These are phyloP conservation scores for Hyperoodon ampullatus DNA, from an alignment of 2,113 vertebrate genomes.

Conservation along the genomic window DNA sequence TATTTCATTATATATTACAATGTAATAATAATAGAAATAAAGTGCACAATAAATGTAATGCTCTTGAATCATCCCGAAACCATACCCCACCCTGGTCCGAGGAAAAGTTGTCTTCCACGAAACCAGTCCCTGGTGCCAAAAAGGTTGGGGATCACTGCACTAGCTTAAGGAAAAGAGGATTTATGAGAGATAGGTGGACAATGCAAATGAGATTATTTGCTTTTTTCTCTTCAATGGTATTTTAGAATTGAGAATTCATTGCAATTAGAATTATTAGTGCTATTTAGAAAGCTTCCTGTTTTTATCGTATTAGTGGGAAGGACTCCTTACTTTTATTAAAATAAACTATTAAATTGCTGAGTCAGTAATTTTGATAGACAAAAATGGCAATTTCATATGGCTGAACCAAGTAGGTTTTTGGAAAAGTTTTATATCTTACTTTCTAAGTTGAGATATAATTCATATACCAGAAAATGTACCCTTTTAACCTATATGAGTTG, in stretches of 20 bases:
- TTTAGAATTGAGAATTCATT: background rate
- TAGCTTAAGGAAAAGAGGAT: background rate
- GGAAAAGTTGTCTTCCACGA: no score
- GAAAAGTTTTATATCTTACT: background rate
- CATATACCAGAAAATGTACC: background rate
- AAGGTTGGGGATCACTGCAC: no score
- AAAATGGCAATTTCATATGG: background rate
- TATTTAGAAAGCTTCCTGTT: background rate
- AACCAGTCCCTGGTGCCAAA: no score
- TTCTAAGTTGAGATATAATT: constrained; percentile 1
- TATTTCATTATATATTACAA: no score
- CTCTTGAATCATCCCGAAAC: no score
- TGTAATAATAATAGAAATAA: no score
- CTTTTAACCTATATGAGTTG: background rate
- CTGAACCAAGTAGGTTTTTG: background rate
- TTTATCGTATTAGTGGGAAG: background rate
- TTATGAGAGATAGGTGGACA: background rate
- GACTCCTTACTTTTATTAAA: background rate
- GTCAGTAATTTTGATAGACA: background rate
- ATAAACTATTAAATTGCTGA: background rate
- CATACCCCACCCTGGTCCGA: no score
- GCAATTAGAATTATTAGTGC: background rate
- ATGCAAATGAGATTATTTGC: background rate
- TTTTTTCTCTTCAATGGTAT: background rate
- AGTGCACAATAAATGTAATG: no score